Conservation (phyloP, 2,113 vertebrate species). For the Ammodytes dubius region DNA sequence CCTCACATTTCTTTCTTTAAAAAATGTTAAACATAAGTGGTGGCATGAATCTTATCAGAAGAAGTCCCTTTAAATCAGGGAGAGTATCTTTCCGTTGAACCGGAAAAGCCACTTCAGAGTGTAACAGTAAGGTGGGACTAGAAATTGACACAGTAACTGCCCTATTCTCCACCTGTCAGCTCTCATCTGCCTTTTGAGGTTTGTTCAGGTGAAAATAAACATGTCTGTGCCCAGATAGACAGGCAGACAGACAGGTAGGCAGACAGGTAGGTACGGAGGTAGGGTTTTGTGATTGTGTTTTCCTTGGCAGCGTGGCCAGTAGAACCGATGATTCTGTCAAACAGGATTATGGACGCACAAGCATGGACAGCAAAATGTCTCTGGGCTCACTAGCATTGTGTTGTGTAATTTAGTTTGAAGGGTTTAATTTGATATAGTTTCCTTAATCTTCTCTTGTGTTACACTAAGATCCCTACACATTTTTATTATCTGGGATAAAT, state of each 20-base stretch:
- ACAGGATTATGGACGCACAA: slow-evolving; percentile 51
- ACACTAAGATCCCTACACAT: neutral
- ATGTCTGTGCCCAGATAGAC: slow-evolving; percentile 31
- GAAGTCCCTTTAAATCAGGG: neutral
- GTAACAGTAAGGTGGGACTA: neutral
- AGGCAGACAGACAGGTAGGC: slow-evolving; percentile 39
- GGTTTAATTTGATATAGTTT: slow-evolving; percentile 2
- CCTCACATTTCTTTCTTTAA: neutral
- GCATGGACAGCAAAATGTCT: neutral
- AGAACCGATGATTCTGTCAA: slow-evolving; percentile 50
- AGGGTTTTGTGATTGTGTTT: slow-evolving; percentile 51
- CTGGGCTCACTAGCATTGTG: slow-evolving; percentile 25
- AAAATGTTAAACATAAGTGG: neutral
- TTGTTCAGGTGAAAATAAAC: slow-evolving; percentile 59
- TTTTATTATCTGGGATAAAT: slow-evolving; percentile 3
- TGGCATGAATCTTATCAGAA: neutral
- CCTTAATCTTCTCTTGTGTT: slow-evolving; percentile 29
- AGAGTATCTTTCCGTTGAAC: neutral
- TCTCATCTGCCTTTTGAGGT: slow-evolving; percentile 25
- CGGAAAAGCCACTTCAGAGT: neutral
- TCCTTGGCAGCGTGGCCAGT: slow-evolving; percentile 55
- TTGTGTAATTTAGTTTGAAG: slow-evolving; percentile 14
- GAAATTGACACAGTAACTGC: slow-evolving; percentile 20
- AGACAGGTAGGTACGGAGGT: slow-evolving; percentile 34
- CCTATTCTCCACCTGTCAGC: slow-evolving; percentile 26